These are phyloP conservation scores for Dolichopus griseipennis DNA, from an alignment of 2,888 invertebrate species.

Conservation along the genomic window DNA sequence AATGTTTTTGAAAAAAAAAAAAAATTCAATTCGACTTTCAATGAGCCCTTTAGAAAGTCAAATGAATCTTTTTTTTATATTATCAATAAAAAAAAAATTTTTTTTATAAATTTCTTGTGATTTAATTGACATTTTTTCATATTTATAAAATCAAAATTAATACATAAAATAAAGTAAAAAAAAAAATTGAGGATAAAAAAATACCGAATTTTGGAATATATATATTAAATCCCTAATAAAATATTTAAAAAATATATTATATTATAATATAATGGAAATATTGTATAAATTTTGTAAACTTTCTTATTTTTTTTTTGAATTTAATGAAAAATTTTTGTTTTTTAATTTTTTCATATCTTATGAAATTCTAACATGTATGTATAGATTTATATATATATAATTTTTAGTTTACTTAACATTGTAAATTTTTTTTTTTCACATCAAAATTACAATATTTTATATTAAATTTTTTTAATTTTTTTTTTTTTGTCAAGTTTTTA, in stretches of 20 bases:
- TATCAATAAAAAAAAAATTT: neutral
- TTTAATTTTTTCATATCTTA: neutral
- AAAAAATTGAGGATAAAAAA: neutral
- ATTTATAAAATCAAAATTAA: no score
- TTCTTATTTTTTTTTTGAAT: no score
- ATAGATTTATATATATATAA: neutral
- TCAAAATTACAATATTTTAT: neutral
- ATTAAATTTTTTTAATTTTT: neutral
- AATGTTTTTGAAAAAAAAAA: constrained; percentile 18
- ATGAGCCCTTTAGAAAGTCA: constrained; percentile 39
- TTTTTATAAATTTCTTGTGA: neutral
- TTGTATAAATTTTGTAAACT: no score
- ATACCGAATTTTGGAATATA: neutral
- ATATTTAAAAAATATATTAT: neutral
- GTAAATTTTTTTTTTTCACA: neutral
- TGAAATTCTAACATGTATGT: neutral
- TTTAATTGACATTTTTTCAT: neutral
- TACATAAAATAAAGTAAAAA: no score
- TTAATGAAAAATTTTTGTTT: no score
- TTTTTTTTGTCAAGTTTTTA: no score
- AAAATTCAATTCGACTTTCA: constrained; percentile 37
- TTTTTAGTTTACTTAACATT: neutral
- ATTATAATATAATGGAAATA: no score
- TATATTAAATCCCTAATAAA: neutral
- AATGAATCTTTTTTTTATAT: constrained; percentile 29